Base-by-base conservation (phyloP, 2,113 vertebrate species). In the Daphoenositta chrysoptera region DNA sequence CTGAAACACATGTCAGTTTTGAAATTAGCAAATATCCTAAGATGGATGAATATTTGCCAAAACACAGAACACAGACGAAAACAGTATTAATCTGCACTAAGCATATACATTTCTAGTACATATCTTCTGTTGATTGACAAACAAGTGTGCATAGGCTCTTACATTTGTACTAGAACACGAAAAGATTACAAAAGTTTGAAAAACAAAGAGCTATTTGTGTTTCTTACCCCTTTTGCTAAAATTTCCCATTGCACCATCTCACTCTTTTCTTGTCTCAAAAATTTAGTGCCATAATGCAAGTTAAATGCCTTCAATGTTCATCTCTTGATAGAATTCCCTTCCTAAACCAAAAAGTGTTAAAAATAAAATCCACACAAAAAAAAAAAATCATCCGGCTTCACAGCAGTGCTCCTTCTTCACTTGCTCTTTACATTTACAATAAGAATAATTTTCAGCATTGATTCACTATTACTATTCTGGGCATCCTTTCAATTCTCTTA, bases 391-490 rank as follows among this genome's bases (percentile, higher is more conserved):
- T 78, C 47, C 64, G 61, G 30, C 30, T 86, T 81, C 60, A 37
- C 33, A 87, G 69, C 56, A 90, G 44, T 31, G 22, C 7, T 89
- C 77, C 79, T 70, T 80, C 76, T 81, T 77, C 72, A 81, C 44
- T 92, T 73, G 64, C 39, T 92, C 80, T 93, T 97, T 75, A 92
- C 51, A 93, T 60, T 89, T 70, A 95, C 89, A 97, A 84, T 56
- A 89, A 90, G 86, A 88, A 56, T 84, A 84, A 94, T 94, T 92
- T 78, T 75, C 86, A 89, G 78, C 76, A 94, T 57, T 95, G 94
- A 96, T 80, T 97, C 80, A 89, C 69, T 91, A 70, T 57, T 81
- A 83, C 89, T 92, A 94, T 94, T 95, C 93, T 82, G 56, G 56
- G 86, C 51, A 90, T 61, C 64, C 57, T 94, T 94, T 92, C 80